phyloP scores from a whole-genome alignment of 2,113 vertebrate genomes.

The Passer montanus region DNA sequence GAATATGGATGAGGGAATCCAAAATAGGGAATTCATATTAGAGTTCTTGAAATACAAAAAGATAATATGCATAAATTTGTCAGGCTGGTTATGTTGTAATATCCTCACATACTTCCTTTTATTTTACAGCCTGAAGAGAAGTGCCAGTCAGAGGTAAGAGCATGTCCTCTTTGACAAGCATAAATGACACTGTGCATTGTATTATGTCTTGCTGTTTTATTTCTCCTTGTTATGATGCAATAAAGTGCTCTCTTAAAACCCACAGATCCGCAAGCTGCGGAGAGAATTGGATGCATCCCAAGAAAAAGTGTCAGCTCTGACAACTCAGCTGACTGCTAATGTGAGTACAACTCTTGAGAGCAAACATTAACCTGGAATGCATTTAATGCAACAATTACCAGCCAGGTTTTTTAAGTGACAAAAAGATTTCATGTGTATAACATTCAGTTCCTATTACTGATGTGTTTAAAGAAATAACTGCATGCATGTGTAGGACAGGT shows the following conservation, averaged over 20 bases:
- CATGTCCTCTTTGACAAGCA: neutral
- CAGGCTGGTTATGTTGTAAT: neutral
- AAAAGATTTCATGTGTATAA: neutral
- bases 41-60: neutral
- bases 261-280: slow-evolving; percentile 92
- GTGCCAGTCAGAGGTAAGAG: slow-evolving; percentile 95
- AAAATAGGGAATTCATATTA: neutral
- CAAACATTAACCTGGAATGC: neutral
- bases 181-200: neutral
- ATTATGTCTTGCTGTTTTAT: neutral
- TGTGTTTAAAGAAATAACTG: neutral
- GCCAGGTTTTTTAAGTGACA: neutral
- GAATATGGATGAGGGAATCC: neutral
- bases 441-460: fast-evolving
- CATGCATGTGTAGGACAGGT: neutral
- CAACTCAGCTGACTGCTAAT: slow-evolving; percentile 95
- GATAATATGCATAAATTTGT: neutral
- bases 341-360: slow-evolving; percentile 75
- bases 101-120: neutral
- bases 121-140: slow-evolving; percentile 93
- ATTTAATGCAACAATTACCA: neutral
- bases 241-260: slow-evolving; percentile 2
- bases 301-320: slow-evolving; percentile 97
- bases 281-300: slow-evolving; percentile 96
- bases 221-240: neutral